Evolutionary conservation across 2,797 vertebrate species (phyloP).

Genomic region (Harpagifer antarcticus): DNA sequence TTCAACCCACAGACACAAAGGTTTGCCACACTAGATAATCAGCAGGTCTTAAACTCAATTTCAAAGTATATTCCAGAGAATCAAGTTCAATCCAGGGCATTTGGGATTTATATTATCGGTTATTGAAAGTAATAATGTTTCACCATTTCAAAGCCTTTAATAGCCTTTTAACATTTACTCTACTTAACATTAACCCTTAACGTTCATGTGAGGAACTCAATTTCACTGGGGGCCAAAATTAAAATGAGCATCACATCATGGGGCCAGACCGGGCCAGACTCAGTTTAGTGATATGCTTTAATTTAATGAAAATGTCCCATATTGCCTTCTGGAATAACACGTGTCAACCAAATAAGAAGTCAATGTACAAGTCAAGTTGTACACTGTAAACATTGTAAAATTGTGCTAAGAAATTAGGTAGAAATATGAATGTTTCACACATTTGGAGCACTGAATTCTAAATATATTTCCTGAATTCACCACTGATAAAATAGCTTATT

Average conservation of each 20-base stretch:
- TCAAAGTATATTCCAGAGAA: constrained; percentile 25
- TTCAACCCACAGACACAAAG: constrained; percentile 25
- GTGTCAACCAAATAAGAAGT: not conserved
- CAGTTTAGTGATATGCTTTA: too few relatives aligned
- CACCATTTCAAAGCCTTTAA: not conserved
- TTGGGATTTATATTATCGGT: constrained; percentile 1
- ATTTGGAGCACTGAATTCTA: not conserved
- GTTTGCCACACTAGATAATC: constrained; percentile 22
- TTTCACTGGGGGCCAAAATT: too few relatives aligned
- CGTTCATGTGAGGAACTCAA: not conserved
- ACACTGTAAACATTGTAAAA: not conserved
- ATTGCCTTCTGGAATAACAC: not conserved
- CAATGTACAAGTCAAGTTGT: not conserved
- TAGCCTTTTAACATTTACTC: constrained; percentile 8
- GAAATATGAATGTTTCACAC: not conserved
- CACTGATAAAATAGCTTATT: not conserved
- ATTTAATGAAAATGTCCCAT: too few relatives aligned
- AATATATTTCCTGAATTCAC: constrained; percentile 1
- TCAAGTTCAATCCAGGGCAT: not conserved
- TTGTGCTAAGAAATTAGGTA: not conserved
- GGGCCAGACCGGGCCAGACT: too few relatives aligned
- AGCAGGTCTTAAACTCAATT: constrained; percentile 15
- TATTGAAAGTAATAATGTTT: constrained; percentile 23
- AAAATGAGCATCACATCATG: too few relatives aligned
- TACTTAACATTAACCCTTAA: not conserved